phyloP scores from a whole-genome alignment of 1,140 invertebrate species.

The Pinna nobilis region DNA sequence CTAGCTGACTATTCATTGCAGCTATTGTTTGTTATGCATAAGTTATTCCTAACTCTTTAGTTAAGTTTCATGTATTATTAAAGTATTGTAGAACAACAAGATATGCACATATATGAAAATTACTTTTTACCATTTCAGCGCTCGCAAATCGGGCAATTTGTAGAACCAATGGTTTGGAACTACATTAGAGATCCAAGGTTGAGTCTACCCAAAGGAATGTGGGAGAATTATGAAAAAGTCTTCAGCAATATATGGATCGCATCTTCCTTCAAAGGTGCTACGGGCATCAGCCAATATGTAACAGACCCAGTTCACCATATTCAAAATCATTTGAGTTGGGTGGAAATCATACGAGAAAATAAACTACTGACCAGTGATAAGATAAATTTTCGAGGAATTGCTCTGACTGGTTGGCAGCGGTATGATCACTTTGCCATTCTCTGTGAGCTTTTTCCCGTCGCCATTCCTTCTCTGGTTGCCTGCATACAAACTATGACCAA shows the following conservation, averaged over 20 bases:
- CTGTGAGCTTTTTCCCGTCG: conserved; percentile 89
- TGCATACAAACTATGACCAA: too few species aligned
- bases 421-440: conserved; percentile 95
- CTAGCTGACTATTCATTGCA: too few species aligned
- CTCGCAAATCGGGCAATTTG: conserved; percentile 73
- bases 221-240: conserved; percentile 85
- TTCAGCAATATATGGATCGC: conserved; percentile 96
- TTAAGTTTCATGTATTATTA: too few species aligned
- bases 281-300: conserved; percentile 81
- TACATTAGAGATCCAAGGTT: conserved; percentile 60
- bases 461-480: conserved; percentile 87
- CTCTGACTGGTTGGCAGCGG: conserved; percentile 84
- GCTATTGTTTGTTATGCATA: too few species aligned
- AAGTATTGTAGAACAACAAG: too few species aligned
- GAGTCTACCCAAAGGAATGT: conserved; percentile 69
- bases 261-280: conserved; percentile 88
- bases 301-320: conserved; percentile 80
- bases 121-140: too few species aligned
- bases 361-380: conserved; percentile 56
- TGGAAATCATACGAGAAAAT: conserved; percentile 77
- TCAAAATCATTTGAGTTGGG: conserved; percentile 85
- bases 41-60: too few species aligned
- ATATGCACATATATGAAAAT: too few species aligned
- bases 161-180: conserved; percentile 78
- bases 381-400: conserved; percentile 78